Base-by-base conservation (phyloP, 2,888 invertebrate species). In the Sturmia bella region DNA sequence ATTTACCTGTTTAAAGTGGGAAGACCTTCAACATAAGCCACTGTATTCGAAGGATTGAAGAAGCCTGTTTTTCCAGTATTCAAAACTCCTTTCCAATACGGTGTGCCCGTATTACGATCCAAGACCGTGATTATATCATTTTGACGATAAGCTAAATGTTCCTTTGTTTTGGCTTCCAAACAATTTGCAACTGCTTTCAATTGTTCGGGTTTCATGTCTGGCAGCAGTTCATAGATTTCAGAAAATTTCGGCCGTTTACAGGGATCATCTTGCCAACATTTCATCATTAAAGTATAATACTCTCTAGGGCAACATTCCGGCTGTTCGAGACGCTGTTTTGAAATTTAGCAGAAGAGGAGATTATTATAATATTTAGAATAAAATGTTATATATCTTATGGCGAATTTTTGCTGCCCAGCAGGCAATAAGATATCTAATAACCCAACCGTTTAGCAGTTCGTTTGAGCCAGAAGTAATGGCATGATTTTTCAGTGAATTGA, bases 231-330 rank as follows among this genome's bases (percentile, higher is more conserved):
- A 64, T 94, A 94, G 24, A 99, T 93, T 84, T 98, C 97, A 61
- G 94, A 93, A 90, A 99, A 99, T 81, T 95, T 96, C 0, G 99
- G 99, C 80, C 99, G 92, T 84, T 95, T 94, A 41, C 93, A 93
- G 0, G 97, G 95, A 85, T 98, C 97, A 88, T 99, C 98, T 79
- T 96, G 94, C 99, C 99, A 99, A 90, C 99, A 99, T 88, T 97
- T 96, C 85, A 96, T 92, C 99, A 99, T 99, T 12, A 98, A 91
- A 9, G 94, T 93, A 89, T 97, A 99, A 90, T 98, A 98, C 48
- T 97, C 97, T 85, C 96, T 95, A 0, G 99, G 98, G 88, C 99
- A 99, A 87, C 97, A 96, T 87, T 98, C 98, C 0, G 99, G 99
- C 85, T 96, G 95, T 88, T 98, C 98, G 84, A 99, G 91, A 80